Percentiles rank a stretch among this genome's conserved stretches.
phyloP scores from a whole-genome alignment of 2,797 vertebrate species.

The Hylomyscus alleni region DNA sequence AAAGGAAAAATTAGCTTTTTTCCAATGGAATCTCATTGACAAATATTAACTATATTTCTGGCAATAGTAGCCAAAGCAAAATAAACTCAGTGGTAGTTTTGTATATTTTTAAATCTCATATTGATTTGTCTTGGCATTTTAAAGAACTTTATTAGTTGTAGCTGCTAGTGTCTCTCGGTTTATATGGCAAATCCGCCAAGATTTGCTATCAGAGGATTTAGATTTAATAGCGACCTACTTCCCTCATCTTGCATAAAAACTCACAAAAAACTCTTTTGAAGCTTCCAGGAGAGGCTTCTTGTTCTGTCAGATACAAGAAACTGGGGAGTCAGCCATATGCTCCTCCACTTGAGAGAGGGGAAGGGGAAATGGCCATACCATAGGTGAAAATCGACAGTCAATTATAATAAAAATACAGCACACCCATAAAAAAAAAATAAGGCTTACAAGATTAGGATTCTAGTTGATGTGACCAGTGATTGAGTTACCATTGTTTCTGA shows the following conservation, averaged over 20 bases:
- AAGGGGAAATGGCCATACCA: neutral
- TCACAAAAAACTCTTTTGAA: neutral
- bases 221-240: neutral
- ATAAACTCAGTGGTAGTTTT: neutral
- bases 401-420: neutral
- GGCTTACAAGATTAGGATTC: too few species aligned
- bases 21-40: neutral
- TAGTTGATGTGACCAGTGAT: too few species aligned
- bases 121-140: neutral
- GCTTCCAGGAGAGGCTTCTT: neutral
- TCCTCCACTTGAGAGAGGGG: neutral
- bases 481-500: too few species aligned
- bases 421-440: too few species aligned
- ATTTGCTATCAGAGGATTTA: too few species aligned
- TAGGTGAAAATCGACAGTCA: neutral
- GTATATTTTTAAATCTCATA: neutral
- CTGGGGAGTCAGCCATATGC: neutral
- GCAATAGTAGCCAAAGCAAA: neutral
- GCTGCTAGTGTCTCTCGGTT: too few species aligned
- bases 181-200: too few species aligned
- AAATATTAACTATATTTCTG: neutral
- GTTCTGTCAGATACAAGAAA: constrained; percentile 7
- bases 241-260: neutral
- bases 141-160: neutral
- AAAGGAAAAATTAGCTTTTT: neutral